These are phyloP conservation scores for Chionomys nivalis DNA, from an alignment of 2,113 vertebrate species.

Conservation along the genomic window DNA sequence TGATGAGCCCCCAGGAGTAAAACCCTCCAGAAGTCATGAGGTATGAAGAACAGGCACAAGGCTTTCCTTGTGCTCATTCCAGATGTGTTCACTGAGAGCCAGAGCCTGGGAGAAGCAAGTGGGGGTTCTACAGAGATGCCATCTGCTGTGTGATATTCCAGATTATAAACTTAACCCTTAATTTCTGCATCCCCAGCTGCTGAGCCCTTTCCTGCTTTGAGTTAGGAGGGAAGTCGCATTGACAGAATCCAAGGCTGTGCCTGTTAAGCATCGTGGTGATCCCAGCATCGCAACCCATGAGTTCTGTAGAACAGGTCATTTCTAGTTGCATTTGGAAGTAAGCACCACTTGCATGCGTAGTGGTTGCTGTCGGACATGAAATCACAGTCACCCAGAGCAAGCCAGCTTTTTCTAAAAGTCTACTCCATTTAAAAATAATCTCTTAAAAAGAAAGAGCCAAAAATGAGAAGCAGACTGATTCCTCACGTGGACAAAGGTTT, in stretches of 20 bases:
- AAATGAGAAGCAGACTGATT: conserved; percentile 24
- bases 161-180: conserved; percentile 50
- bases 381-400: neutral
- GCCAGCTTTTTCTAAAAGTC: neutral
- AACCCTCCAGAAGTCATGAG: neutral
- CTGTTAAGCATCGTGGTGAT: neutral
- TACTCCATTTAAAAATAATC: neutral
- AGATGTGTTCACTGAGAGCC: conserved; percentile 18
- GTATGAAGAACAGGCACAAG: neutral
- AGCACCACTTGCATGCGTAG: neutral
- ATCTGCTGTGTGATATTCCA: conserved; percentile 58
- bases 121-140: conserved; percentile 18
- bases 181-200: neutral
- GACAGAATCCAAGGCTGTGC: neutral
- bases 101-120: conserved; percentile 41
- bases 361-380: too few relatives aligned
- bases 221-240: neutral
- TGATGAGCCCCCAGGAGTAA: neutral
- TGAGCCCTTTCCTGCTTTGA: neutral
- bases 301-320: neutral
- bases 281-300: neutral
- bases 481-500: neutral
- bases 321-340: neutral
- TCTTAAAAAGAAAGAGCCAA: conserved; percentile 33
- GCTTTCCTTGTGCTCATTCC: neutral